These are phyloP conservation scores for Kryptolebias ocellatus DNA, from an alignment of 2,797 vertebrate genomes.

Conservation along the genomic window DNA sequence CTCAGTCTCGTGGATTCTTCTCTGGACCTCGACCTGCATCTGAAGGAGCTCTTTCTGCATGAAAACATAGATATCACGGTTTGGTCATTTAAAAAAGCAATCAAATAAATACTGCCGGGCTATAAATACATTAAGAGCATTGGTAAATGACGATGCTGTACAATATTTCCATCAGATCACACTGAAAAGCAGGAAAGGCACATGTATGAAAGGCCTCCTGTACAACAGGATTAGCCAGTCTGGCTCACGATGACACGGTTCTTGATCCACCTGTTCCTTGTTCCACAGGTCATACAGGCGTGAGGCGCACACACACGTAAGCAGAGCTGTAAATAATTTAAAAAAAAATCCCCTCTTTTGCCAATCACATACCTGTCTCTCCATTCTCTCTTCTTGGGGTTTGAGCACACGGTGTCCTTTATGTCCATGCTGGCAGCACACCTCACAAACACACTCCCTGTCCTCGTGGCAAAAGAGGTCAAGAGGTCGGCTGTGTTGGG, in stretches of 20 bases:
- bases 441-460: constrained; percentile 73
- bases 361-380: constrained; percentile 72
- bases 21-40: constrained; percentile 65
- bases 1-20: constrained; percentile 56
- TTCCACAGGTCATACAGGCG: not conserved
- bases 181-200: no score
- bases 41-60: constrained; percentile 65
- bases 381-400: constrained; percentile 66
- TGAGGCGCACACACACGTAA: not conserved
- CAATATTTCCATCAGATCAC: no score
- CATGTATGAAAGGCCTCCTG: no score
- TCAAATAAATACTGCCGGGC: not conserved
- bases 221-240: no score
- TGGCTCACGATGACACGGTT: not conserved
- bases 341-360: not conserved
- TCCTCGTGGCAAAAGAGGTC: constrained; percentile 80
- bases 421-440: constrained; percentile 76
- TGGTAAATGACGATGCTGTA: no score
- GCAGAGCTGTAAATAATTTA: not conserved
- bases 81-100: not conserved
- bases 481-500: constrained; percentile 70
- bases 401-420: constrained; percentile 73
- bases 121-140: no score
- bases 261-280: not conserved
- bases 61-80: constrained; percentile 24